Evolutionary conservation across 2,113 vertebrate species (phyloP).

Genomic region (Malurus alboscapulatus): DNA sequence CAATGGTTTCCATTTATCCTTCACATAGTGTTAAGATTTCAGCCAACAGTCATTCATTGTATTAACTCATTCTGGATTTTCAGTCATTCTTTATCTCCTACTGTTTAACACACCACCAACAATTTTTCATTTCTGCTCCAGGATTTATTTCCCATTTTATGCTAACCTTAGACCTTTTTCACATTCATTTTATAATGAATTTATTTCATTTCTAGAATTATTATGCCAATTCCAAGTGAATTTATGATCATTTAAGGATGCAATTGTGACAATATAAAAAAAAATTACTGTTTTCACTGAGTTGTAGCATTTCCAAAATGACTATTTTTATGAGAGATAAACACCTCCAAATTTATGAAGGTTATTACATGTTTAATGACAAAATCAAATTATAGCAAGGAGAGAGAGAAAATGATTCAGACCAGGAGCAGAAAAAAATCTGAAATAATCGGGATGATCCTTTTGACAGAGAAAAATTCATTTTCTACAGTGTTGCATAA

Average conservation of each 20-base stretch:
- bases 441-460: background rate
- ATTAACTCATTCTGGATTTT: background rate
- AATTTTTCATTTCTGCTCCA: background rate
- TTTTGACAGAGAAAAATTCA: background rate
- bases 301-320: background rate
- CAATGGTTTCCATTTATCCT: background rate
- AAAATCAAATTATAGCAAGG: background rate
- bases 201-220: conserved; percentile 19
- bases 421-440: background rate
- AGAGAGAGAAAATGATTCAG: background rate
- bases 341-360: conserved; percentile 19
- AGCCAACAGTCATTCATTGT: background rate
- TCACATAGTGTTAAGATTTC: background rate
- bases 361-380: background rate
- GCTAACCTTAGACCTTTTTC: background rate
- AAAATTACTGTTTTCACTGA: conserved; percentile 15
- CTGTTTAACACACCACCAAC: background rate
- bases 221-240: conserved; percentile 32
- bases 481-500: background rate
- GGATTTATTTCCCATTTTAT: background rate
- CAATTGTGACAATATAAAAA: conserved; percentile 4
- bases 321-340: conserved; percentile 14
- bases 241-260: conserved; percentile 27
- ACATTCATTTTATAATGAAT: background rate
- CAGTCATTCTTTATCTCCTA: background rate